Base-by-base conservation (phyloP, 2,888 invertebrate species). In the Cheilosia pagana region DNA sequence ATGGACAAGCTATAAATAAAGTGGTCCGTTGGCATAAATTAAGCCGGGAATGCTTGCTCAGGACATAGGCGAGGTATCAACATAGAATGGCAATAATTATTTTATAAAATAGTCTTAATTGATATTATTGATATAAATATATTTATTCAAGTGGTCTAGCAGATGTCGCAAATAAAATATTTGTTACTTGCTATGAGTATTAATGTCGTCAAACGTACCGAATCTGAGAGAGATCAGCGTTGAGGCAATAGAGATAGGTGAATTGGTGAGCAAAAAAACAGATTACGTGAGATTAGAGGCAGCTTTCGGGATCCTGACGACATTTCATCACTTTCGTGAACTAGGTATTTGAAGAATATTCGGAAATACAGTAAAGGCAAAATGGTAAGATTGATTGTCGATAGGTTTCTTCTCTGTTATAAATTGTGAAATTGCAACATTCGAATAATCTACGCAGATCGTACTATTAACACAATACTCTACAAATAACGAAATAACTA, bases 41-140 rank as follows among this genome's bases (percentile, higher is more conserved):
- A 16, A 19, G 23, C 35, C 35, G 65, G 39, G 31, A 45, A 55
- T 28, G 28, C 19, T 35, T 39, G 35, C 41, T n/a, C n/a, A 6
- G 12, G 21, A 41, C 12, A 12, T 35, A 12, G 57, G 8, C 31
- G 63, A 39, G 52, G 53, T 52, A 59, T 43, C 12, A 65, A 59
- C 60, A 78, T 68, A 78, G 57, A 74, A 83, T 79, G 83, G 83
- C 83, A 83, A 83, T 83, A 83, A 83, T 79, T 70, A 65, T 83
- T 74, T 83, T 72, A 65, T 83, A 60, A 65, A 67, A 55, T 55
- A 62, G 53, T 21, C 12, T 35, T 12, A 72, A 50, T 52, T 43
- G 43, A 77, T 31, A 16, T 39, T 55, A 71, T 68, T 50, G 19
- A 52, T 68, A 55, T 48, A 68, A 14, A 67, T 63, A 35, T 48